A percentile compares a stretch with the other conserved stretches of the same genome.
Evolutionary conservation across 2,888 invertebrate genomes (phyloP).

Genomic region (Aromia moschata): DNA sequence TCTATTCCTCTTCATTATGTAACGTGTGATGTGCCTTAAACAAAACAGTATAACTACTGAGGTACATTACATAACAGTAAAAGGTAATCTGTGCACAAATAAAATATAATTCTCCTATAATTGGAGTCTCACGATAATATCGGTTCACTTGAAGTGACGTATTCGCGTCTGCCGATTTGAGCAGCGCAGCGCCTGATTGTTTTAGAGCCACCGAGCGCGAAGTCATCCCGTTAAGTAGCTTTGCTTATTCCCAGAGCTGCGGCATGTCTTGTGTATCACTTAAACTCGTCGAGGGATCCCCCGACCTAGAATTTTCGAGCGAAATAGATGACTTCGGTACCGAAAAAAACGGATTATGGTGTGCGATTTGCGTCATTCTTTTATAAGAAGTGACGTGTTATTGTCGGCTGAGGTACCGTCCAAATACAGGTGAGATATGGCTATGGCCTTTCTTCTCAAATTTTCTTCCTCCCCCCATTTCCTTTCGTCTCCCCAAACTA

Average conservation of each 20-base stretch:
- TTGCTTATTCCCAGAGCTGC: slow-evolving; percentile 9
- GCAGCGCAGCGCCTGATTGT: slow-evolving; percentile 22
- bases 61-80: no score
- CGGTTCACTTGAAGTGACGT: slow-evolving; percentile 6
- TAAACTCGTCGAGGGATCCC: slow-evolving; percentile 1
- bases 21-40: no score
- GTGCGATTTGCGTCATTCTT: background rate
- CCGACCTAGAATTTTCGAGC: slow-evolving; percentile 11
- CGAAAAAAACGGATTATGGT: background rate
- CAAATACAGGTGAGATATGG: no score
- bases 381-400: background rate
- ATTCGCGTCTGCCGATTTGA: slow-evolving; percentile 33
- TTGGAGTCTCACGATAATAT: slow-evolving; percentile 1
- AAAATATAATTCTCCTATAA: background rate
- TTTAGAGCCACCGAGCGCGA: slow-evolving; percentile 20
- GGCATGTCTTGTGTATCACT: slow-evolving; percentile 3
- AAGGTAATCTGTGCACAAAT: no score
- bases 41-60: no score
- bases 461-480: no score
- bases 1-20: no score
- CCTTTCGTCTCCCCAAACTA: no score
- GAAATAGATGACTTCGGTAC: slow-evolving; percentile 6
- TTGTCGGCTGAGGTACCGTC: background rate
- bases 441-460: no score
- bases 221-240: slow-evolving; percentile 31